Evolutionary conservation across 1,140 invertebrate species (phyloP), one percentile per base, ranked within the genome.

Genomic region (Centruroides sculpturatus): DNA sequence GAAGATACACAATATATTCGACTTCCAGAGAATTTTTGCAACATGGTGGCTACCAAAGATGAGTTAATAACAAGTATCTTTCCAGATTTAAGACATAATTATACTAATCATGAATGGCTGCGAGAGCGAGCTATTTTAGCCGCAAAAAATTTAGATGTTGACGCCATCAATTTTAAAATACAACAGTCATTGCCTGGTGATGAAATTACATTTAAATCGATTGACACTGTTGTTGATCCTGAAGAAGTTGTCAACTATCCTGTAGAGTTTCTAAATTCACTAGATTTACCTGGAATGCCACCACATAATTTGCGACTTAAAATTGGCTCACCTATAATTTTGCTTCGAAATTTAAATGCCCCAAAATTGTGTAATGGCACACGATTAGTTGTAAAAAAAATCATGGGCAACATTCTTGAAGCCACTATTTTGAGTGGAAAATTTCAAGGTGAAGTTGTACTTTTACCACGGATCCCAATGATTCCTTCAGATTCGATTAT

Each of bases 291-390:
- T 12, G 23, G 34, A 55, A 51, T 50, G 54, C 47, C 54, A 56
- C 54, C 9, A n/a, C 41, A 49, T 9, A 46, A 36, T 48, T 46
- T 49, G 10, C 52, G 47, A 4, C 3, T 55, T 10, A 60, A 60
- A 50, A 53, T 49, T 48, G 41, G 59, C 5, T 35, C 67, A 9
- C 68, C 68, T 47, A 71, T 78, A 23, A 75, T 79, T 52, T 63
- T 79, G 59, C 63, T 77, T 11, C 63, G 74, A 66, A 77, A 78
- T 64, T 73, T 60, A 3, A 69, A 76, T 66, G 66, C 68, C 62
- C 71, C 73, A 63, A 70, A 65, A 62, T 69, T 77, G 35, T 77
- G 71, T 66, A 34, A 59, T n/a, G 55, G 55, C n/a, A 56, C 55
- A 53, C 7, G 7, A 4, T 35, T 53, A 6, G 13, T 23, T 7